Conservation (phyloP, 2,113 vertebrate genomes). For the Apodemus speciosus region DNA sequence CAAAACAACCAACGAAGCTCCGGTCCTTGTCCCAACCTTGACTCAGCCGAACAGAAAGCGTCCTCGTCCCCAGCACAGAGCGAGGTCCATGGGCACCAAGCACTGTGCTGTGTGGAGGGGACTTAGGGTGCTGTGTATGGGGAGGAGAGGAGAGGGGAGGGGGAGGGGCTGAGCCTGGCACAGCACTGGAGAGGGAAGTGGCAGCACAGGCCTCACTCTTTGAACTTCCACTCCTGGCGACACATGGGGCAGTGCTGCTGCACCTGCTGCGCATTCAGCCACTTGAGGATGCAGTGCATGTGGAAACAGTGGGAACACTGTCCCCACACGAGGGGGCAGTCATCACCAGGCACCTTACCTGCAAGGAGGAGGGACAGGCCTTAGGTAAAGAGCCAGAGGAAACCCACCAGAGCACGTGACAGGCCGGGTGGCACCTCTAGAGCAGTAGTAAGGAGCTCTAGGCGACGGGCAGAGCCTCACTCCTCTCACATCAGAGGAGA, state of each 20-base stretch:
- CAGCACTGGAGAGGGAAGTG: rapidly evolving
- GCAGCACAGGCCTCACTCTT: constrained; percentile 86
- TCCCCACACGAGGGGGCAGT: constrained; percentile 98
- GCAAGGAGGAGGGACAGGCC: background rate
- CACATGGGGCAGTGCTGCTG: constrained; percentile 99
- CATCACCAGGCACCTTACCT: constrained; percentile 98
- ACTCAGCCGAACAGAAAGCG: background rate
- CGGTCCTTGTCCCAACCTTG: background rate
- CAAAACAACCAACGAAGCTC: background rate
- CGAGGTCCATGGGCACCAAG: background rate
- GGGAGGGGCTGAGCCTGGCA: background rate
- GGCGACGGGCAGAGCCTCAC: too few species aligned
- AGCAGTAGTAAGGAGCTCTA: background rate
- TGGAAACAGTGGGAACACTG: constrained; percentile 99
- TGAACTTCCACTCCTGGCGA: constrained; percentile 98
- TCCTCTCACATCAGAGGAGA: background rate
- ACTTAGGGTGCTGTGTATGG: background rate
- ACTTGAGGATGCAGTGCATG: constrained; percentile 99
- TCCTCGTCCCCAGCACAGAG: background rate
- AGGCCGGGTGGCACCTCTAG: background rate
- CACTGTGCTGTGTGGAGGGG: rapidly evolving
- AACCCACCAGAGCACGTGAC: background rate
- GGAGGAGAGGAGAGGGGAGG: background rate
- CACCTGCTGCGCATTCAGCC: constrained; percentile 97
- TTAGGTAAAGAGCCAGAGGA: background rate